A percentile compares a stretch with the other conserved stretches of the same genome.
Conservation (phyloP, 2,797 vertebrate species). For the Phrynocephalus vlangalii region DNA sequence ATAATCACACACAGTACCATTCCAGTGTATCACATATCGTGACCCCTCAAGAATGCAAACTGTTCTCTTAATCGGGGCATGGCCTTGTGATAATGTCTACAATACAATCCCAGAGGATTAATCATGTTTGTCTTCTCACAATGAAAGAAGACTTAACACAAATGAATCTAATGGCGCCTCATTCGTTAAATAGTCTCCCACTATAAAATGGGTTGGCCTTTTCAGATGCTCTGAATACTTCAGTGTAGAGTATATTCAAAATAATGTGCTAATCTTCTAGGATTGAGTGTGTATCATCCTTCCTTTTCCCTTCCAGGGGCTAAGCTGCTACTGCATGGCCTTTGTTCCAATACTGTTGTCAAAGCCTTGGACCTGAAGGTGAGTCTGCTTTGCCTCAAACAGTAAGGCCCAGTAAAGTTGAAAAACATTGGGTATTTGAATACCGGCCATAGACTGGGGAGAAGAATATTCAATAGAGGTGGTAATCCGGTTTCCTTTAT, state of each 20-base stretch:
- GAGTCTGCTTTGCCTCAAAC: slow-evolving; percentile 34
- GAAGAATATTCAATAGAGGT: not conserved
- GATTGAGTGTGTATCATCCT: not conserved
- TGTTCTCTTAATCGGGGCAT: not conserved
- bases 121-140: not conserved
- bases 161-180: no score
- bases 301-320: slow-evolving; percentile 76
- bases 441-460: not conserved
- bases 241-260: not conserved
- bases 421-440: not conserved
- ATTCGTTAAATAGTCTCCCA: not conserved
- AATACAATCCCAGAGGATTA: not conserved
- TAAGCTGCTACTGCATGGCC: slow-evolving; percentile 84
- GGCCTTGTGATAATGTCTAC: not conserved
- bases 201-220: not conserved
- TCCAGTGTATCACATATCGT: not conserved
- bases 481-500: not conserved
- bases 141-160: not conserved
- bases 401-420: not conserved
- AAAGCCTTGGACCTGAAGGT: slow-evolving; percentile 92
- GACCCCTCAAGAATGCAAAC: not conserved
- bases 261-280: not conserved
- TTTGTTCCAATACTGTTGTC: slow-evolving; percentile 85
- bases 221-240: not conserved
- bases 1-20: no score